A percentile compares a stretch with the other conserved stretches of the same genome.
Conservation (phyloP, 2,113 vertebrate species). For the Muntiacus muntjak region DNA sequence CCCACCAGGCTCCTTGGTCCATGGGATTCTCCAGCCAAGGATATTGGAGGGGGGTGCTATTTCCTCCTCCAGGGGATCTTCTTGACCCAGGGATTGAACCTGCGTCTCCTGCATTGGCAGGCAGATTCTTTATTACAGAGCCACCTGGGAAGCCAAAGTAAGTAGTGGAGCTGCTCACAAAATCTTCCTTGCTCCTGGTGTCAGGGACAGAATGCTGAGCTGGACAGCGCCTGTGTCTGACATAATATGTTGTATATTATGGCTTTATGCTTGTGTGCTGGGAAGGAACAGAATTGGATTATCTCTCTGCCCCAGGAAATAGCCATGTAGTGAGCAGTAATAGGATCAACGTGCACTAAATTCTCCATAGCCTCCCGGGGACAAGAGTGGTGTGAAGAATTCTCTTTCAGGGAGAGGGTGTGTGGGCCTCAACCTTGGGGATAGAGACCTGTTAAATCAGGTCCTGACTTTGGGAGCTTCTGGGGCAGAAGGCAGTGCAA, state of each 20-base stretch:
- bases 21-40: background rate
- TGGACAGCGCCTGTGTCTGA: background rate
- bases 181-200: background rate
- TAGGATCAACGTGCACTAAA: background rate
- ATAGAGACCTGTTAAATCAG: background rate
- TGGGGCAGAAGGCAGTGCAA: background rate
- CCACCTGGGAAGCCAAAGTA: background rate
- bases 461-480: background rate
- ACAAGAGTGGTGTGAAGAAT: background rate
- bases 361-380: background rate
- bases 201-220: background rate
- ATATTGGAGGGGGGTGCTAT: background rate
- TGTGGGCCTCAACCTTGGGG: background rate
- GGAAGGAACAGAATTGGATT: slow-evolving; percentile 46
- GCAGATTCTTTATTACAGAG: background rate
- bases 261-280: background rate
- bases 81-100: background rate
- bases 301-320: slow-evolving; percentile 39
- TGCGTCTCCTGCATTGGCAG: background rate
- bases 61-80: background rate
- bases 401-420: background rate
- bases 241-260: background rate
- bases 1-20: background rate
- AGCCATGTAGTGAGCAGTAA: background rate
- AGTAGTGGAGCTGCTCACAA: background rate